Conservation (phyloP, 2,797 vertebrate species). For the Hoplostethus atlanticus region DNA sequence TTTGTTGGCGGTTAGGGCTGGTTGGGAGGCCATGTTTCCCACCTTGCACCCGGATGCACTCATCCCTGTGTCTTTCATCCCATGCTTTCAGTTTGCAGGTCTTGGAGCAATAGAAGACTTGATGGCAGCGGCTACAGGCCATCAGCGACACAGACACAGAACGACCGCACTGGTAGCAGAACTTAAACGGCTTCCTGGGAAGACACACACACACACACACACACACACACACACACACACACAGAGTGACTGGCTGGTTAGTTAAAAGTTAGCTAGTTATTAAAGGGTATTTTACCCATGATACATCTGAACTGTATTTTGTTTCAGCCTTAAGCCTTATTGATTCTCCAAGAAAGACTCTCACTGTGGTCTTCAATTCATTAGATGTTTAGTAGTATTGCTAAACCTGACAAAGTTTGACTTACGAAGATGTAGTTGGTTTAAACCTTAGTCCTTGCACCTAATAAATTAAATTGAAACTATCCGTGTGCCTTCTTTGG, state of each 20-base stretch:
- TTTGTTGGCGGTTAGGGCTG: slow-evolving; percentile 5
- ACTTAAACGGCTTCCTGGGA: slow-evolving; percentile 83
- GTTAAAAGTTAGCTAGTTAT: background rate
- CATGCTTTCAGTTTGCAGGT: slow-evolving; percentile 85
- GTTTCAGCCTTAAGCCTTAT: background rate
- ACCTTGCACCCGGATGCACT: slow-evolving; percentile 77
- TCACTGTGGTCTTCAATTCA: too few species aligned
- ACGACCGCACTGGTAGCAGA: slow-evolving; percentile 89
- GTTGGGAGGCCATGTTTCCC: slow-evolving; percentile 7
- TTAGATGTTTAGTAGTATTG: too few species aligned
- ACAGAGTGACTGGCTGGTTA: too few species aligned
- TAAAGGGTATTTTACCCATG: background rate
- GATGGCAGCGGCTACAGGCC: slow-evolving; percentile 82
- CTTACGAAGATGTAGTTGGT: too few species aligned
- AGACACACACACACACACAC: background rate
- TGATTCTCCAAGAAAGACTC: too few species aligned
- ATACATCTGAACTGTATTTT: background rate
- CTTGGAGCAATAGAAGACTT: slow-evolving; percentile 86
- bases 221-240: background rate
- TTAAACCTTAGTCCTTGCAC: too few species aligned
- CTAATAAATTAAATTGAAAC: too few species aligned
- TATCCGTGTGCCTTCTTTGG: too few species aligned
- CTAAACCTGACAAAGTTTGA: too few species aligned
- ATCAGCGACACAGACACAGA: slow-evolving; percentile 81
- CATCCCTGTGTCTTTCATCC: slow-evolving; percentile 82